phyloP scores from a whole-genome alignment of 1,140 invertebrate genomes.

The Drepana arcuata region DNA sequence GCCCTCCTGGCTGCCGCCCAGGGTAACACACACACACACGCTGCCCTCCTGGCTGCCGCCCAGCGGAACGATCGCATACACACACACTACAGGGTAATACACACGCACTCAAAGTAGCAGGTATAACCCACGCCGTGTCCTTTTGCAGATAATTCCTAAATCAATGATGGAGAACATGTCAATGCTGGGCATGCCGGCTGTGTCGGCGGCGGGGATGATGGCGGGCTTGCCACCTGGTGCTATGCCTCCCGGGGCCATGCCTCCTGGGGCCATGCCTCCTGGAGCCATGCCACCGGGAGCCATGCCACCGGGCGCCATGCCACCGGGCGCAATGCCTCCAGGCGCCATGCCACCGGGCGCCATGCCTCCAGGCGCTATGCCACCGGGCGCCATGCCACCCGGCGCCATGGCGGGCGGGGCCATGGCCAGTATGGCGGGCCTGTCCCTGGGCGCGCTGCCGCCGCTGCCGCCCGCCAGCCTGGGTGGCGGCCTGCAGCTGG shows the following conservation, averaged over 20 bases:
- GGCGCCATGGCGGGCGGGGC: no score
- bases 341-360: no score
- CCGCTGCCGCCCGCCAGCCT: slow-evolving; percentile 9
- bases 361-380: no score
- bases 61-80: slow-evolving; percentile 50
- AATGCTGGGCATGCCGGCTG: slow-evolving; percentile 75
- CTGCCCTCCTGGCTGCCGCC: slow-evolving; percentile 90
- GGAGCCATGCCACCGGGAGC: slow-evolving; percentile 1
- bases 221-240: slow-evolving; percentile 75
- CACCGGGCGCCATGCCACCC: background rate
- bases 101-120: no score
- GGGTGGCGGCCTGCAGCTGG: no score
- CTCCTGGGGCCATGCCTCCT: slow-evolving; percentile 8
- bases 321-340: slow-evolving; percentile 9
- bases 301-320: background rate
- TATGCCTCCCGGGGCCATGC: slow-evolving; percentile 1
- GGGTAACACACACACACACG: no score
- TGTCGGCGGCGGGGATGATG: slow-evolving; percentile 52
- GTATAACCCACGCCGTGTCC: no score
- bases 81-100: no score
- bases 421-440: no score
- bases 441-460: slow-evolving; percentile 1
- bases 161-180: slow-evolving; percentile 34
- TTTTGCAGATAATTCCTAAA: slow-evolving; percentile 48
- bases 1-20: no score